Evolutionary conservation across 2,888 invertebrate species (phyloP), one percentile per base, ranked within the genome.

Genomic region (Andrena flavipes): DNA sequence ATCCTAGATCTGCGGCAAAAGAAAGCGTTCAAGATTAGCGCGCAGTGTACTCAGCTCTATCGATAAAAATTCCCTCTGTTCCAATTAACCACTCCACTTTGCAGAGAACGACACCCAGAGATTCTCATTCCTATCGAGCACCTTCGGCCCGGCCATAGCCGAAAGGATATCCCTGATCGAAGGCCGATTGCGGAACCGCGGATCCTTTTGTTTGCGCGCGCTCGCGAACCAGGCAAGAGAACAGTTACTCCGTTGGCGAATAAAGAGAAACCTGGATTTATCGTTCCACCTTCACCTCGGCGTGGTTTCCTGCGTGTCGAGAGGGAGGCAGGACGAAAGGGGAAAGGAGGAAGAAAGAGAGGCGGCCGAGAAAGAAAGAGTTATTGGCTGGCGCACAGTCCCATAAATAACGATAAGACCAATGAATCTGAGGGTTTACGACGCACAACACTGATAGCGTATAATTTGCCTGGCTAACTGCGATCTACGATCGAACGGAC

Each of bases 1-100:
- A 93, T 77, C 93, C 91, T 60, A 93, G 88, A 84, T 93, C 93
- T 93, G 82, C 29, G 88, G 78, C n/a, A 60, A 13, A 56, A 8
- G 60, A 60, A 48, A 51, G 23, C 1, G 8, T 20, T 0, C 10
- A 8, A 26, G 10, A 59, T 59, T 23, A 29, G 8, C 7, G 13
- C 10, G 54, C n/a, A 1, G n/a, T 20, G n/a, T 20, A 35, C 10
- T 48, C 6, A 0, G 10, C 35, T 29, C 16, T 33, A 26, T 6
- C 0, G 26, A 30, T 16, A 20, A 16, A 16, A 29, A n/a, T 49
- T 30, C 8, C 6, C 16, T 29, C 5, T 6, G 54, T 16, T 13
- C 42, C 42, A 16, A 4, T 42, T 16, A 26, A 13, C 20, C 8
- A n/a, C 3, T 35, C 1, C 2, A 35, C 35, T 42, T 42, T 42